Evolutionary conservation across 2,888 invertebrate genomes (phyloP).

Genomic region (Chelonus formosanus): DNA sequence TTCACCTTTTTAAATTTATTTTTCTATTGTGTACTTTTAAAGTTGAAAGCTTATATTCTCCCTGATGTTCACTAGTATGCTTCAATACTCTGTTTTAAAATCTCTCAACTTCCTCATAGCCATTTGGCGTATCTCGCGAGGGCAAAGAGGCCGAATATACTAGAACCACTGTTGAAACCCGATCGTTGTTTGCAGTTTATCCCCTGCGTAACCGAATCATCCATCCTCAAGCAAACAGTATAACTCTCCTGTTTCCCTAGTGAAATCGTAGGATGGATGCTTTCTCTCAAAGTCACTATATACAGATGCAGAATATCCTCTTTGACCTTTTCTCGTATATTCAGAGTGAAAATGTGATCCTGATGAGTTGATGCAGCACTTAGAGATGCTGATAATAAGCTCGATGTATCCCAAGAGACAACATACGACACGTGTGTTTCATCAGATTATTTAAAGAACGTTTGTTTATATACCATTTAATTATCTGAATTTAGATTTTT

Average conservation of each 20-base stretch:
- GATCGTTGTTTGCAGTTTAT: slow-evolving; percentile 61
- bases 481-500: too few species aligned
- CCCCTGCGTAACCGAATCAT: slow-evolving; percentile 61
- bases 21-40: too few species aligned
- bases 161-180: slow-evolving; percentile 51
- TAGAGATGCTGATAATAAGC: too few species aligned
- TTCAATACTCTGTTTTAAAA: slow-evolving; percentile 5
- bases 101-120: background rate
- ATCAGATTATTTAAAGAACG: too few species aligned
- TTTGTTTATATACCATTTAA: too few species aligned
- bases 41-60: background rate
- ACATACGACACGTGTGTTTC: too few species aligned
- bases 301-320: slow-evolving; percentile 23
- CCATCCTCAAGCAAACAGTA: slow-evolving; percentile 54
- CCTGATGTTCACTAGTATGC: background rate
- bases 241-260: slow-evolving; percentile 29
- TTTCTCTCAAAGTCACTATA: slow-evolving; percentile 17
- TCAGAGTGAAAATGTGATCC: background rate
- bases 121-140: slow-evolving; percentile 32
- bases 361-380: too few species aligned
- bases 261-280: slow-evolving; percentile 27
- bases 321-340: slow-evolving; percentile 19
- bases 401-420: too few species aligned
- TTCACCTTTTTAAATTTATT: background rate
- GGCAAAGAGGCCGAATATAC: slow-evolving; percentile 37